Evolutionary conservation across 23 tunicate species (phyloP).

Genomic region (Oikopleura vanhoeffeni): DNA sequence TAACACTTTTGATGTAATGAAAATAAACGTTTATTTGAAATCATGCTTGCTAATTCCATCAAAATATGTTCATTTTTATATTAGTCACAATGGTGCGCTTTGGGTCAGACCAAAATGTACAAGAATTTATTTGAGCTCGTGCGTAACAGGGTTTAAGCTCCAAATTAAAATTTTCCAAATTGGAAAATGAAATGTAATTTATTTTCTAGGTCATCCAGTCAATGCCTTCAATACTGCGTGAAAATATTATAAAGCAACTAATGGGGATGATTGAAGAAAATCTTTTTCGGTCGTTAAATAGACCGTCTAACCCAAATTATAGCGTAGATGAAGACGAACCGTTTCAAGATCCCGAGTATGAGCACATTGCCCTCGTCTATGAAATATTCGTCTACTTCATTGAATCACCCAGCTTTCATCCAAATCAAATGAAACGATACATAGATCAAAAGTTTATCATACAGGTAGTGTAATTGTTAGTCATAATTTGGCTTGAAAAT

Average conservation of each 20-base stretch:
- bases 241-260: neutral
- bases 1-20: no score
- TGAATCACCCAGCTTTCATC: slow-evolving; percentile 55
- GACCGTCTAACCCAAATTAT: neutral
- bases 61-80: no score
- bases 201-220: neutral
- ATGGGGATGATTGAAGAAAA: slow-evolving; percentile 6
- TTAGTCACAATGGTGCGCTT: no score
- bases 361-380: slow-evolving; percentile 53
- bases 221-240: neutral
- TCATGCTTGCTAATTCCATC: no score
- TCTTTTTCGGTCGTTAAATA: neutral
- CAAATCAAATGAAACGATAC: slow-evolving; percentile 58
- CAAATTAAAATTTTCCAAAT: no score
- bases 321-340: slow-evolving; percentile 73
- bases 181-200: no score
- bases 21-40: no score
- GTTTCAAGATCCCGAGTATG: slow-evolving; percentile 34
- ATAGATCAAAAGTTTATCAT: slow-evolving; percentile 20
- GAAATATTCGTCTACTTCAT: slow-evolving; percentile 40
- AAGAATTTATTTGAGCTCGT: no score
- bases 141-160: no score
- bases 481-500: no score
- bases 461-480: no score
- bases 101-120: no score